These are phyloP conservation scores for Amitus sp. DNA, from an alignment of 2,888 invertebrate genomes.

Conservation along the genomic window DNA sequence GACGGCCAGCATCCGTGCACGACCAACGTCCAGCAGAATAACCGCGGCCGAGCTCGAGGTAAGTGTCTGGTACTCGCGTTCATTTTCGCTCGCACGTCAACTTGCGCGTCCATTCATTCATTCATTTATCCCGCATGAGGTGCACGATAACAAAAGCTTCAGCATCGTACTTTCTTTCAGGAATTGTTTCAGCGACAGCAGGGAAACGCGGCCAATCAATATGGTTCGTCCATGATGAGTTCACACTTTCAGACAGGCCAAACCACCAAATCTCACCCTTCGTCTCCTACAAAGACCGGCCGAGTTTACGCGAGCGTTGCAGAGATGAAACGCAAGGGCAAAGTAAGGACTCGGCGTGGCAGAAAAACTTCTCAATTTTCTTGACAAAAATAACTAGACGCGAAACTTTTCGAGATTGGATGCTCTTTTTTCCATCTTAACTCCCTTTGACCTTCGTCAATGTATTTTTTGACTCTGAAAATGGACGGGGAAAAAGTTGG, in stretches of 20 bases:
- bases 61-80: constrained; percentile 25
- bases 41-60: constrained; percentile 89
- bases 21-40: constrained; percentile 88
- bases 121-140: constrained; percentile 42
- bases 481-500: too few relatives aligned
- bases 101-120: constrained; percentile 7
- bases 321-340: constrained; percentile 92
- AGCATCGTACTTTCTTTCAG: constrained; percentile 58
- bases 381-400: not conserved
- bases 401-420: too few relatives aligned
- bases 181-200: constrained; percentile 92
- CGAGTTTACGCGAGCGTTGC: constrained; percentile 93
- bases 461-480: too few relatives aligned
- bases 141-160: constrained; percentile 46
- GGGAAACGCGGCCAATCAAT: constrained; percentile 69
- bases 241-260: constrained; percentile 76
- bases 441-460: too few relatives aligned
- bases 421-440: too few relatives aligned
- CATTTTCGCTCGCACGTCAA: constrained; percentile 24
- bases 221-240: constrained; percentile 73
- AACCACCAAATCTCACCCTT: constrained; percentile 71
- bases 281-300: constrained; percentile 75
- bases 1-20: constrained; percentile 91
- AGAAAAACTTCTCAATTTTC: not conserved
- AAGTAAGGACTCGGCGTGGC: constrained; percentile 68